Evolutionary conservation across 2,888 invertebrate species (phyloP), one percentile per base, ranked within the genome.

Genomic region (Meiosimyza decipiens): DNA sequence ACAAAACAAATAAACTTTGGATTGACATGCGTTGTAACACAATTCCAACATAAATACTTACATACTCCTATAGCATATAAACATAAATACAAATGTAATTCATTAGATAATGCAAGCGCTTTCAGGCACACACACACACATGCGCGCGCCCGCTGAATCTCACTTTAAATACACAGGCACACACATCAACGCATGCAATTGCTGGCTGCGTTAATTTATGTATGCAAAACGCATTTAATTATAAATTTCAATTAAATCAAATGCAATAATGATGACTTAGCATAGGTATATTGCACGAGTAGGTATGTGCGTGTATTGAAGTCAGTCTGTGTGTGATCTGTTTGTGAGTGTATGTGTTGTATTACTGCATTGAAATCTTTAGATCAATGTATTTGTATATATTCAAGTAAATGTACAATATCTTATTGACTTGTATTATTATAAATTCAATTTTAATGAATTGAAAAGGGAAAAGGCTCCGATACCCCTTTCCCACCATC

Each of bases 1-100:
- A 18, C 4, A 33, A 51, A 71, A 40, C 15, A 67, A 71, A 71
- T 50, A 33, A 16, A 57, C 22, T 57, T 28, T 57, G 28, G 28
- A 57, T 22, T 57, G 57, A 57, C 57, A 28, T 57, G 57, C 28
- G 57, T 57, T 57, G 57, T 28, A 40, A 9, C 40, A 40, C 40
- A 40, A 40, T 40, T 40, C 6, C 9, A 52, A 22, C 28, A 7
- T 68, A 5, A 49, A 50, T 49, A 59, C 15, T 9, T 54, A 18
- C 33, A 33, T 33, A 28, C 16, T 1, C 54, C 4, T 28, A 2
- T 4, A 28, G 28, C 28, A 28, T 28, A 51, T 64, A 49, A 1
- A 55, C 6, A 40, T 57, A 55, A 5, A n/a, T 18, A 55, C 16
- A 55, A 11, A 55, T 18, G 18, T 18, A n/a, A 55, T 18, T 11